These are phyloP conservation scores for Drosophila novamexicana DNA, from an alignment of 1,140 invertebrate genomes.

Conservation along the genomic window DNA sequence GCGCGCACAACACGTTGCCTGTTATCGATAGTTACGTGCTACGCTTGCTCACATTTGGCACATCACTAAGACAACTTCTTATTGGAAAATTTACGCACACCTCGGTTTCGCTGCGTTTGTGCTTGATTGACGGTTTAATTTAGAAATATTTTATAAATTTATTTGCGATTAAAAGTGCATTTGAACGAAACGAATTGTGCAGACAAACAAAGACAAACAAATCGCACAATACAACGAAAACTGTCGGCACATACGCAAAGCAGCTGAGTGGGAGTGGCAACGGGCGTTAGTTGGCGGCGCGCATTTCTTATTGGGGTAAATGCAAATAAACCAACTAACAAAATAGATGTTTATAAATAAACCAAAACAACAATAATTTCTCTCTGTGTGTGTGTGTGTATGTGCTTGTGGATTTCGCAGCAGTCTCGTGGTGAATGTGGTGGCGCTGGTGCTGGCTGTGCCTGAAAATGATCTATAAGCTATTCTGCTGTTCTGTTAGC, in stretches of 20 bases:
- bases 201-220: not conserved
- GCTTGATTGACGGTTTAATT: conserved; percentile 23
- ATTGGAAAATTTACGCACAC: conserved; percentile 53
- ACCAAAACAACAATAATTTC: conserved; percentile 16
- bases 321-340: conserved; percentile 33
- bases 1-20: not conserved
- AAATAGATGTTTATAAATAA: conserved; percentile 56
- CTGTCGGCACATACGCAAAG: not conserved
- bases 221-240: not conserved
- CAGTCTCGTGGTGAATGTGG: conserved; percentile 73
- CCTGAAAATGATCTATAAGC: conserved; percentile 81
- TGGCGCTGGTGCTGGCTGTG: conserved; percentile 70
- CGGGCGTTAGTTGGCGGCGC: conserved; percentile 47
- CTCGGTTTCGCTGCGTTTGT: conserved; percentile 30
- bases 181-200: conserved; percentile 3
- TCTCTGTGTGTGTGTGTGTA: conserved; percentile 3
- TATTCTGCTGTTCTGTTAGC: conserved; percentile 71
- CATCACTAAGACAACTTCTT: conserved; percentile 45
- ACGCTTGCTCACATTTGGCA: not conserved
- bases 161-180: not conserved
- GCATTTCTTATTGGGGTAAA: conserved; percentile 65
- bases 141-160: conserved; percentile 1
- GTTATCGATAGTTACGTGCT: conserved; percentile 33
- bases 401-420: conserved; percentile 13
- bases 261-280: conserved; percentile 41